Percentiles rank a stretch among this genome's conserved stretches.
phyloP scores from a whole-genome alignment of 2,888 invertebrate species.

The Cataglyphis altisquamis region DNA sequence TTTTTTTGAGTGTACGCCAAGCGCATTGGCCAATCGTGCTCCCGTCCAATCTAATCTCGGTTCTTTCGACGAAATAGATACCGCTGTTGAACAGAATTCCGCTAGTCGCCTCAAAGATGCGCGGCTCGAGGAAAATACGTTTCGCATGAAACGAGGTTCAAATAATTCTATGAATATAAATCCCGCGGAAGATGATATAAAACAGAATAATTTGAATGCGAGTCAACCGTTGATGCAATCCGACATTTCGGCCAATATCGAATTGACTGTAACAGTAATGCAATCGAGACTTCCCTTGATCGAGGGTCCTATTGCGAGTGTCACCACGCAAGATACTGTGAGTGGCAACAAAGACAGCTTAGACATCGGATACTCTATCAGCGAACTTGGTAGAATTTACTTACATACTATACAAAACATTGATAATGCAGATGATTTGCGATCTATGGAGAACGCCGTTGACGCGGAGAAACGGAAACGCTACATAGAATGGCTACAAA shows the following conservation, averaged over 20 bases:
- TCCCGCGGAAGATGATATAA: neutral
- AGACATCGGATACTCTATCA: conserved; percentile 81
- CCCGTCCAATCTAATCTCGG: conserved; percentile 59
- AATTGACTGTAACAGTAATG: neutral
- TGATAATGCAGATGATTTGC: conserved; percentile 61
- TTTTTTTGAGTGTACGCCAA: conserved; percentile 73
- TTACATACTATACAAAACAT: conserved; percentile 75
- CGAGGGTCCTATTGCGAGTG: conserved; percentile 54
- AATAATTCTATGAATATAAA: neutral
- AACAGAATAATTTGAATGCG: neutral
- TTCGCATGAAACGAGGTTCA: conserved; percentile 48
- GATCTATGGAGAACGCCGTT: conserved; percentile 40
- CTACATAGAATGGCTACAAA: conserved; percentile 77
- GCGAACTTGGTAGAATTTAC: conserved; percentile 78
- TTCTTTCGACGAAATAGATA: conserved; percentile 70
- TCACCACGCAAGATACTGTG: conserved; percentile 64
- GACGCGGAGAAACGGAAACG: conserved; percentile 73
- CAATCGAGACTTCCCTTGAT: conserved; percentile 41
- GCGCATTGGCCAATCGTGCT: conserved; percentile 41
- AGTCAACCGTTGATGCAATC: conserved; percentile 13
- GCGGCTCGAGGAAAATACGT: conserved; percentile 44
- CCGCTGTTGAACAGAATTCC: neutral
- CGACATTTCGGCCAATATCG: conserved; percentile 24
- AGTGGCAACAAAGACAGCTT: conserved; percentile 81
- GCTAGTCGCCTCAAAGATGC: neutral